Evolutionary conservation across 1,140 invertebrate genomes (phyloP).

Genomic region (Pseudobourletiella spinata): DNA sequence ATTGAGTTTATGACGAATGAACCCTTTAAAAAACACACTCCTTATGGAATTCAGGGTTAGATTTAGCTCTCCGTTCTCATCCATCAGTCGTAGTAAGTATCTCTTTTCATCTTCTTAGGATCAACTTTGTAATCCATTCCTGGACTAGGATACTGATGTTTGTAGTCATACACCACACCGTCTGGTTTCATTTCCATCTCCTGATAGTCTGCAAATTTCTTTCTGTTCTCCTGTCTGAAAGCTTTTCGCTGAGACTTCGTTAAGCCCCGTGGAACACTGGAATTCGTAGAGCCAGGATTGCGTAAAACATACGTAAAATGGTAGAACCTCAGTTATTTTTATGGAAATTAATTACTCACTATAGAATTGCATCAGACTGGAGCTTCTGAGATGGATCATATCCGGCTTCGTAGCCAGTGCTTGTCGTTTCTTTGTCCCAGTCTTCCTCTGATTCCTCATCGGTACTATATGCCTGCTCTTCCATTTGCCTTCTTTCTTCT

Average conservation of each 20-base stretch:
- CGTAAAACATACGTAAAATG: background rate
- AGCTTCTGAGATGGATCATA: background rate
- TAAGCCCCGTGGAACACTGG: background rate
- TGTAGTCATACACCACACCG: too few relatives aligned
- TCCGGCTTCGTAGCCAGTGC: background rate
- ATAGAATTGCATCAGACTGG: background rate
- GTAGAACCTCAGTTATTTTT: background rate
- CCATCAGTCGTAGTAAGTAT: too few relatives aligned
- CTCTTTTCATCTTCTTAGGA: too few relatives aligned
- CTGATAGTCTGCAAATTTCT: background rate
- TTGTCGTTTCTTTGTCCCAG: constrained; percentile 4
- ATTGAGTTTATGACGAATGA: too few relatives aligned
- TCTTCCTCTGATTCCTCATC: background rate
- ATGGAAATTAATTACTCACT: background rate
- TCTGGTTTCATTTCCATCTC: too few relatives aligned
- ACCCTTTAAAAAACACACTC: too few relatives aligned
- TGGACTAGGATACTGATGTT: too few relatives aligned
- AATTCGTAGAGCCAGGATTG: background rate
- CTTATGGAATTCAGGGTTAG: too few relatives aligned
- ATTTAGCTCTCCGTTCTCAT: too few relatives aligned
- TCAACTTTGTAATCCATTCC: too few relatives aligned
- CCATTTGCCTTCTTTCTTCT: background rate
- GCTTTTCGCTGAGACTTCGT: constrained; percentile 4
- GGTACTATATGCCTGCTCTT: background rate
- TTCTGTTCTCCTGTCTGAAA: background rate